Evolutionary conservation across 2,888 invertebrate species (phyloP).

Genomic region (Neocrepidodera transversa): DNA sequence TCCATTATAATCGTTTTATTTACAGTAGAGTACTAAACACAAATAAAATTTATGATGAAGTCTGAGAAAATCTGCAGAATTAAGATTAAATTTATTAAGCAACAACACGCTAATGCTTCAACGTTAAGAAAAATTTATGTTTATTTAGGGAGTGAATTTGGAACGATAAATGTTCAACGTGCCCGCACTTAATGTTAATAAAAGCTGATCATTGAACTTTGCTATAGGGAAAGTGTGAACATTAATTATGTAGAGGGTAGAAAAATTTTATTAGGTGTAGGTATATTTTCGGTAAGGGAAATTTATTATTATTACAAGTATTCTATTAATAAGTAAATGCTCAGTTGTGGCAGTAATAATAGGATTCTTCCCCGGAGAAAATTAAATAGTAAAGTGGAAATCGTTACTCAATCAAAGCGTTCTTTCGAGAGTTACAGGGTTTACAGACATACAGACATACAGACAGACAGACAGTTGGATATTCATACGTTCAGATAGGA

Average conservation of each 20-base stretch:
- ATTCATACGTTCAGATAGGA: too few relatives aligned
- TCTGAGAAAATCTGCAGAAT: conserved; percentile 14
- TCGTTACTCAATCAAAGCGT: too few relatives aligned
- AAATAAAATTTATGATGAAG: conserved; percentile 10
- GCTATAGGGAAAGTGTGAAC: background rate
- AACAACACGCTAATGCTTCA: conserved; percentile 18
- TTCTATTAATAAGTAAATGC: too few relatives aligned
- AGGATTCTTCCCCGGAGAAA: too few relatives aligned
- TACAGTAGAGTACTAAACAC: background rate
- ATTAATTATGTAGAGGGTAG: background rate
- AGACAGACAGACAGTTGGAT: too few relatives aligned
- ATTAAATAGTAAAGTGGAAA: too few relatives aligned
- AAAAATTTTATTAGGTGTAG: too few relatives aligned
- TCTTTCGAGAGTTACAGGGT: too few relatives aligned
- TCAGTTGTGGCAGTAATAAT: too few relatives aligned
- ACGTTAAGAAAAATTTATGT: conserved; percentile 19
- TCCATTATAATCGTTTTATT: conserved; percentile 3
- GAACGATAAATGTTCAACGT: conserved; percentile 15
- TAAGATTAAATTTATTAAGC: conserved; percentile 19
- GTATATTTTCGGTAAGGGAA: too few relatives aligned
- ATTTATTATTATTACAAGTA: too few relatives aligned
- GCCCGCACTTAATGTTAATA: conserved; percentile 12
- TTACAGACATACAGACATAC: too few relatives aligned
- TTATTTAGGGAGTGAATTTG: conserved; percentile 17
- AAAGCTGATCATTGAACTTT: conserved; percentile 14